Conservation (phyloP, 64 coral and sea anemone genomes). For the Anthopleura sola region DNA sequence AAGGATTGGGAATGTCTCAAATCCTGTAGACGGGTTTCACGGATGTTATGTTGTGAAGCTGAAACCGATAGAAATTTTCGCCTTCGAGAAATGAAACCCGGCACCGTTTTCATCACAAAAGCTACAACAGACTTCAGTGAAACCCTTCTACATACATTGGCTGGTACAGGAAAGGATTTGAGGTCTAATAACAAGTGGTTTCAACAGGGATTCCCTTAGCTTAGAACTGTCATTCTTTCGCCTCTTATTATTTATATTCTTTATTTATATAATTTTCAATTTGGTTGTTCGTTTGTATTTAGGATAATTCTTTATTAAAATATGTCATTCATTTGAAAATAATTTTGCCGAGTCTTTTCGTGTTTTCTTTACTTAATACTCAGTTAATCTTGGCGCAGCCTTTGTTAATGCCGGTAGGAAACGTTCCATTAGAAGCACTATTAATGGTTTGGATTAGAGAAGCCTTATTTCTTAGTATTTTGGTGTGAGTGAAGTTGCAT, state of each 20-base stretch:
- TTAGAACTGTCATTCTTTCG: not conserved
- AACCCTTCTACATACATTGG: too few relatives aligned
- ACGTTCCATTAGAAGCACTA: not conserved
- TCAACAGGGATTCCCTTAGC: not conserved
- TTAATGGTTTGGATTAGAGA: not conserved
- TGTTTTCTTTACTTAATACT: not conserved
- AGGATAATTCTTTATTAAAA: conserved; percentile 16
- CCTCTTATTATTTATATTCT: not conserved
- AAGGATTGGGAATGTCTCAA: too few relatives aligned
- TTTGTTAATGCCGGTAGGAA: not conserved
- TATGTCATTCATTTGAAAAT: not conserved
- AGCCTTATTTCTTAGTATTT: not conserved
- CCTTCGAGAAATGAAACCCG: too few relatives aligned
- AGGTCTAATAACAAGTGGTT: not conserved
- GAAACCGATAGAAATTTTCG: too few relatives aligned
- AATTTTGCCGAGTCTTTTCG: not conserved
- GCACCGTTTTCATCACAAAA: not conserved
- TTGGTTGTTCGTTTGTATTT: not conserved
- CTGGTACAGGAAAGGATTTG: not conserved
- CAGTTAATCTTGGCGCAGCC: not conserved
- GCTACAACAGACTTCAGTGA: not conserved
- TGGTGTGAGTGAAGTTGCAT: too few relatives aligned
- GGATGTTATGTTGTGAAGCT: too few relatives aligned
- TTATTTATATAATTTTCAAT: conserved; percentile 11
- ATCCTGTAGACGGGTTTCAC: too few relatives aligned